Percentiles rank a stretch among this genome's conserved stretches.
These are phyloP conservation scores for Polymixis flavicincta DNA, from an alignment of 2,888 invertebrate genomes.

Conservation along the genomic window DNA sequence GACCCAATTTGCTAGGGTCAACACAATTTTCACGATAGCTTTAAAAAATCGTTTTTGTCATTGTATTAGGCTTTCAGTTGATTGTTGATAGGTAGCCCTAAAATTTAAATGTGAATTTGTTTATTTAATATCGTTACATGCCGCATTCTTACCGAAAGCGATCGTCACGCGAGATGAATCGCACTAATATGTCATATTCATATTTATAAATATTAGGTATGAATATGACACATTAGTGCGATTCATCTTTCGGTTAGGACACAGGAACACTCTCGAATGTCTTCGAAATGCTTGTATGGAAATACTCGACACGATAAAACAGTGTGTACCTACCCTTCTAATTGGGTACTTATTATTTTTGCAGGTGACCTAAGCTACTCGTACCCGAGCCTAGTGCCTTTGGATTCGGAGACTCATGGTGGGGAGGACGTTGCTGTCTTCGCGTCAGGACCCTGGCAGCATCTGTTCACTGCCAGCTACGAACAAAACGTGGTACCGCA, in stretches of 20 bases:
- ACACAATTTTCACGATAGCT: too few species aligned
- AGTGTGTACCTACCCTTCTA: too few species aligned
- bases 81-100: not conserved
- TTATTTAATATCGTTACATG: too few species aligned
- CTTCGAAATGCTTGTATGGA: not conserved
- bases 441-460: constrained; percentile 94
- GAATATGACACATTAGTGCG: too few species aligned
- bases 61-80: too few species aligned
- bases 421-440: constrained; percentile 95
- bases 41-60: too few species aligned
- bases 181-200: too few species aligned
- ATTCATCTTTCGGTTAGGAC: not conserved
- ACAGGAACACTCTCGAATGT: not conserved
- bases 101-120: not conserved
- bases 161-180: too few species aligned
- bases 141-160: not conserved
- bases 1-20: too few species aligned
- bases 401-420: constrained; percentile 93
- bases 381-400: constrained; percentile 92
- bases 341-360: constrained; percentile 26
- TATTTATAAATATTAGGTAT: too few species aligned
- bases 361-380: constrained; percentile 86
- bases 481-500: constrained; percentile 95
- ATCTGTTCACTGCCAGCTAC: constrained; percentile 94
- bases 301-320: not conserved